Evolutionary conservation across 2,888 invertebrate species (phyloP), one percentile per base, ranked within the genome.

Genomic region (Drosophila eohydei): DNA sequence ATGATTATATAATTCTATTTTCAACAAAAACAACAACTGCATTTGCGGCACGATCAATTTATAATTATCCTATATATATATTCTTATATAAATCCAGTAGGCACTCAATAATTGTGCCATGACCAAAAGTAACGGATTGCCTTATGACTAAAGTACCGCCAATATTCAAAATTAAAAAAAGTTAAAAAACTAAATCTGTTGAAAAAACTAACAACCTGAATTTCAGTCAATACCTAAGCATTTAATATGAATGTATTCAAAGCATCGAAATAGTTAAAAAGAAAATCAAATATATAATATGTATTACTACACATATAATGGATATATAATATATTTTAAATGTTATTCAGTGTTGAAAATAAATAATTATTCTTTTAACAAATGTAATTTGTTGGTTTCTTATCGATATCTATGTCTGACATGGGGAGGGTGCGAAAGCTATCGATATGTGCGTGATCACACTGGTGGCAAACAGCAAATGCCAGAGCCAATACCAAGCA

Each of bases 341-440:
- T 88, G 89, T 85, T 88, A 80, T 81, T 71, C 77, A 85, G 82
- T 84, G 90, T 90, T 91, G 89, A 85, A 80, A 82, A 91, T 89
- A 85, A 89, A 84, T 82, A 91, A 81, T 79, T 86, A 88, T 91
- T 88, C 85, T 90, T 81, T 74, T 74, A 78, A 62, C 54, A 26
- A 50, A 11, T 41, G 8, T 9, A 9, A 40, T 2, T 38, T 2
- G 16, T 28, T 11, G 9, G 14, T 55, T 16, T 41, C 3, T 16
- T 36, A 78, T 78, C 78, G 63, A 78, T 71, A 52, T 16, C 16
- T 4, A 46, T 46, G 21, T 21, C 2, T 43, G 9, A 14, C 2
- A 28, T 28, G n/a, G 26, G 14, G n/a, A 30, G 4, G 3, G 16
- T 12, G 16, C 3, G 16, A 12, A 6, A 16, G 16, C 41, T n/a